Conservation (phyloP, 2,888 invertebrate species). For the Adelphocoris suturalis region DNA sequence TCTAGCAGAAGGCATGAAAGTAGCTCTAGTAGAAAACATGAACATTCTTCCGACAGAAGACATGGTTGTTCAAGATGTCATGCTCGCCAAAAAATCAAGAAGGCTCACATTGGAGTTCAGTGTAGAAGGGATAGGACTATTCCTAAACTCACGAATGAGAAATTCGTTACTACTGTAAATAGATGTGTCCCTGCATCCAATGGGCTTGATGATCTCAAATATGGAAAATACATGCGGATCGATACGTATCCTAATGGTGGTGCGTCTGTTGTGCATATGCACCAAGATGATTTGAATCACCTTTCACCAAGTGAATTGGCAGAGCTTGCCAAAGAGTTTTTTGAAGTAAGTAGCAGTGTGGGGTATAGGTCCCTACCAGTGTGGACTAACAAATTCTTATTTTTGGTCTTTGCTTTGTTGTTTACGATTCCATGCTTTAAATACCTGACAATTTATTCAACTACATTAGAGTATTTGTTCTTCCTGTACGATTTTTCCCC, state of each 20-base stretch:
- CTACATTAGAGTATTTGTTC: no score
- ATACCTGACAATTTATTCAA: no score
- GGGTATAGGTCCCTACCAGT: no score
- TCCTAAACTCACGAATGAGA: conserved; percentile 75
- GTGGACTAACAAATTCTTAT: no score
- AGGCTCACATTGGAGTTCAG: conserved; percentile 87
- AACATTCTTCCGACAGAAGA: conserved; percentile 65
- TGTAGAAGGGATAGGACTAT: conserved; percentile 81
- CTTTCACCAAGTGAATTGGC: conserved; percentile 86
- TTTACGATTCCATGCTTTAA: no score
- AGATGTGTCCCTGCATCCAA: conserved; percentile 74
- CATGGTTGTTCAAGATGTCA: conserved; percentile 84
- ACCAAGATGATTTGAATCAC: conserved; percentile 92
- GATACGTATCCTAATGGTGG: conserved; percentile 97
- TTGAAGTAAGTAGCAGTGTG: conserved; percentile 87
- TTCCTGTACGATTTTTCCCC: no score
- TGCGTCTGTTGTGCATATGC: conserved; percentile 92
- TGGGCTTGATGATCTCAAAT: conserved; percentile 75
- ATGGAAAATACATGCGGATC: conserved; percentile 86
- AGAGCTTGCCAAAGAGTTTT: conserved; percentile 91
- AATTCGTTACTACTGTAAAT: conserved; percentile 73
- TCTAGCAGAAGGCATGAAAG: background rate
- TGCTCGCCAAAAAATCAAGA: conserved; percentile 85
- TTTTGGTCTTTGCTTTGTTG: no score
- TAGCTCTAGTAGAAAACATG: conserved; percentile 54